Conservation (phyloP, 2,113 vertebrate species). For the Semnopithecus entellus region DNA sequence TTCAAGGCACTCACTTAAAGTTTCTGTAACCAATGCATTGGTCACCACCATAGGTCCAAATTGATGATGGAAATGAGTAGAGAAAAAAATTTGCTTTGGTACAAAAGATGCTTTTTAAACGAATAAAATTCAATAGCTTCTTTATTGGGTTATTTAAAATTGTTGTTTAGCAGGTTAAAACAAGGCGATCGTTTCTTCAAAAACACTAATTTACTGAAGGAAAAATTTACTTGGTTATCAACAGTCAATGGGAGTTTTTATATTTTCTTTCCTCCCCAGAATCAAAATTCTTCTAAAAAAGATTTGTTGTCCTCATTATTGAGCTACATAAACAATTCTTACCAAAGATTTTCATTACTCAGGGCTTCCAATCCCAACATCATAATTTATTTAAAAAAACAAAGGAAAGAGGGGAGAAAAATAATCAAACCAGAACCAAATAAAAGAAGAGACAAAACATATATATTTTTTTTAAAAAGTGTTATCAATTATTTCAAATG, state of each 20-base stretch:
- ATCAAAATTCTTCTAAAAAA: slow-evolving; percentile 71
- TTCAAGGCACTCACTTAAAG: slow-evolving; percentile 87
- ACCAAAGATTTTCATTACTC: slow-evolving; percentile 86
- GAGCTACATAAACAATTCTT: slow-evolving; percentile 82
- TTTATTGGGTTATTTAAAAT: slow-evolving; percentile 75
- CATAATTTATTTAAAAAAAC: slow-evolving; percentile 75
- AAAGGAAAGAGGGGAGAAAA: slow-evolving; percentile 53
- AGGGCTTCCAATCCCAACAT: slow-evolving; percentile 89
- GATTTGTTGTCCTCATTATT: slow-evolving; percentile 74
- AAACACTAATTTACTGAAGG: slow-evolving; percentile 72
- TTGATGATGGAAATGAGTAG: slow-evolving; percentile 81
- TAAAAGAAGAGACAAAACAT: slow-evolving; percentile 69
- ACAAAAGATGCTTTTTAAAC: slow-evolving; percentile 80
- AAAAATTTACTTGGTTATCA: slow-evolving; percentile 77
- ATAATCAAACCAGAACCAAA: slow-evolving; percentile 66
- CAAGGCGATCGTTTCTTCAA: slow-evolving; percentile 78
- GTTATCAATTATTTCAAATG: slow-evolving; percentile 80
- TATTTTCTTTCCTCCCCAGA: slow-evolving; percentile 67
- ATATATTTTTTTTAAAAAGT: slow-evolving; percentile 74
- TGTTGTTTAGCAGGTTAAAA: slow-evolving; percentile 78
- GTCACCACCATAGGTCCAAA: slow-evolving; percentile 83
- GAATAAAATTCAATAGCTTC: slow-evolving; percentile 73
- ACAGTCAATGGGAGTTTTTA: slow-evolving; percentile 58
- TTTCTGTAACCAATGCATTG: slow-evolving; percentile 83
- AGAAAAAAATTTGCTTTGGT: slow-evolving; percentile 86